phyloP scores from a whole-genome alignment of 53 echinoderm and acorn worm genomes.

The Antedon mediterranea region DNA sequence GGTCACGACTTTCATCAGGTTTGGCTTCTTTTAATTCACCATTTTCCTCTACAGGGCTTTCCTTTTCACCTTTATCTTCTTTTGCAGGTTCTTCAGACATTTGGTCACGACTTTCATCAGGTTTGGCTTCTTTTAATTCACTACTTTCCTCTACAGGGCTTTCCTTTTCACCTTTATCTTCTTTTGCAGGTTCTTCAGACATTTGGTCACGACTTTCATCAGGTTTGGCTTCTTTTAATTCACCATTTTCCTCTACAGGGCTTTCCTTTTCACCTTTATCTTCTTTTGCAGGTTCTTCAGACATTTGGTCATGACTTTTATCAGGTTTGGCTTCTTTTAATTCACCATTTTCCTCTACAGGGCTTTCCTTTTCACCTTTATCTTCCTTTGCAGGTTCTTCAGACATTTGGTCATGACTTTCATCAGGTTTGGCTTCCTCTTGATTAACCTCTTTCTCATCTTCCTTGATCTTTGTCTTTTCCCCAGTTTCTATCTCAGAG shows the following conservation, averaged over 20 bases:
- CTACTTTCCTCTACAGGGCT: not conserved
- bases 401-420: no score
- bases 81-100: no score
- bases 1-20: no score
- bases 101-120: no score
- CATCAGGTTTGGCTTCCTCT: not conserved
- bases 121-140: not conserved
- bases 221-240: no score
- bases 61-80: conserved; percentile 4
- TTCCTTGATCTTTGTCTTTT: not conserved
- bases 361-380: not conserved
- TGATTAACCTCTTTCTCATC: not conserved
- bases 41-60: not conserved
- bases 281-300: not conserved
- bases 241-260: no score
- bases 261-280: no score
- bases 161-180: conserved; percentile 2
- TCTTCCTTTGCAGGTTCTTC: not conserved
- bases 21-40: not conserved
- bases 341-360: conserved; percentile 3
- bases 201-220: no score
- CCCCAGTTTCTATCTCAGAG: not conserved
- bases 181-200: no score
- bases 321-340: not conserved
- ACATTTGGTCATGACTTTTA: not conserved